Base-by-base conservation (phyloP, 2,113 vertebrate genomes). In the Hassar affinis region DNA sequence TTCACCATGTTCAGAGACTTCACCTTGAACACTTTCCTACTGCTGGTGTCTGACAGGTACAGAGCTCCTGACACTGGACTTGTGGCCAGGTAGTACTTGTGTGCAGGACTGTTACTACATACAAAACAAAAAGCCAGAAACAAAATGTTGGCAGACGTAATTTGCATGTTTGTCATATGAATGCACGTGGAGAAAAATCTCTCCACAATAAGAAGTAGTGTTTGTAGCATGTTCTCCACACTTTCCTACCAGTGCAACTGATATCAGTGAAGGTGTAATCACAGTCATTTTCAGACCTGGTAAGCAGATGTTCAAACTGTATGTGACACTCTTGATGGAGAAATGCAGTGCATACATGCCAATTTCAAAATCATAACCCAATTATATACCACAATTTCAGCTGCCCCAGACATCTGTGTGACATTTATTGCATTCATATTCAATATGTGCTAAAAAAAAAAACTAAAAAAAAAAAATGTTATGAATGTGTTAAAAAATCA, bases 11-110 rank as follows among this genome's bases (percentile, higher is more conserved):
- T 92, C 22, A 96, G 94, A 22, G 96, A 97, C 88, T 97, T 98
- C 86, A 99, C 93, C 90, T 94, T 98, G 88, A 97, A 99, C 86
- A 99, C 96, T 54, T 97, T 95, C 82, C 97, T 94, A 93, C 95
- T 99, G 93, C 96, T 97, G 91, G 97, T 99, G 91, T 99, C 98
- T 0, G 98, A 99, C 30, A 99, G 95, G 92, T 97, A 98, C 87
- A 99, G 94, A 2, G 95, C 94, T 54, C 96, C 95, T 0, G 94
- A 95, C 90, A 97, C 96, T 0, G 98, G 96, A 91, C 97, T 98
- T 71, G 95, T 95, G 72, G 97, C 93, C 95, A 99, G 92, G 93
- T 99, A 99, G 94, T 99, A 99, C 85, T 98, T 99, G 83, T 99
- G 98, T 14, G 97, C 95, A 0, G 97, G 98, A 86, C 96, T 99